Evolutionary conservation across 2,888 invertebrate species (phyloP).

Genomic region (Alcis repandata): DNA sequence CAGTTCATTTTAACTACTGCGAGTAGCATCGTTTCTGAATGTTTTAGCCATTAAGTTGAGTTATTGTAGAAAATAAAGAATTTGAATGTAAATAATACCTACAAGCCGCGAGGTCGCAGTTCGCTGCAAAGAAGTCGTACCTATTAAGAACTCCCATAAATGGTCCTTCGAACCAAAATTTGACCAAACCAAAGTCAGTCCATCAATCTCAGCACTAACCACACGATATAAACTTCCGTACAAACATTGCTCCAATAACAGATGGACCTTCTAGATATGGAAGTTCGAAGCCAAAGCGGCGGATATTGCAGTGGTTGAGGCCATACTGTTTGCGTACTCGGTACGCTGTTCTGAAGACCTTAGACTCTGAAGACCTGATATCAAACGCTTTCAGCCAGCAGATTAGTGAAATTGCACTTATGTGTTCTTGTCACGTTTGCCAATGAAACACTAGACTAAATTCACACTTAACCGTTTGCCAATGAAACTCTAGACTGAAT

Average conservation of each 20-base stretch:
- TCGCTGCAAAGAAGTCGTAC: too few species aligned
- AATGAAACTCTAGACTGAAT: neutral
- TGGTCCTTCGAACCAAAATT: too few species aligned
- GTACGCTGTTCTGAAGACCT: neutral
- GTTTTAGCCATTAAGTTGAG: too few species aligned
- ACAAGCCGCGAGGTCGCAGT: too few species aligned
- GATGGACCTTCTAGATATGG: neutral
- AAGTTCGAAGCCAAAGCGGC: neutral
- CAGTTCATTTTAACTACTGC: too few species aligned
- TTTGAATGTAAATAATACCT: too few species aligned
- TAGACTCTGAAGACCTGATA: neutral
- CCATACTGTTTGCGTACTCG: neutral
- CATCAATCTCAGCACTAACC: neutral
- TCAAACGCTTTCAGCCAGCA: neutral
- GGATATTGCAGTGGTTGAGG: slow-evolving; percentile 13
- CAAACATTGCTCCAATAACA: slow-evolving; percentile 2
- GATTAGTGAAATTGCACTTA: neutral
- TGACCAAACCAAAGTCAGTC: too few species aligned
- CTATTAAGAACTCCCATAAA: too few species aligned
- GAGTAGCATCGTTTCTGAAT: too few species aligned
- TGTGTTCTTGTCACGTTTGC: neutral
- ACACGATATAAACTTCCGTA: neutral
- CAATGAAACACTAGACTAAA: neutral
- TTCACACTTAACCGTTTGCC: too few species aligned
- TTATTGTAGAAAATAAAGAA: too few species aligned